Percentiles rank a stretch among this genome's conserved stretches.
These are phyloP conservation scores for Anoplopoma fimbria DNA, from an alignment of 2,113 vertebrate genomes.

Conservation along the genomic window DNA sequence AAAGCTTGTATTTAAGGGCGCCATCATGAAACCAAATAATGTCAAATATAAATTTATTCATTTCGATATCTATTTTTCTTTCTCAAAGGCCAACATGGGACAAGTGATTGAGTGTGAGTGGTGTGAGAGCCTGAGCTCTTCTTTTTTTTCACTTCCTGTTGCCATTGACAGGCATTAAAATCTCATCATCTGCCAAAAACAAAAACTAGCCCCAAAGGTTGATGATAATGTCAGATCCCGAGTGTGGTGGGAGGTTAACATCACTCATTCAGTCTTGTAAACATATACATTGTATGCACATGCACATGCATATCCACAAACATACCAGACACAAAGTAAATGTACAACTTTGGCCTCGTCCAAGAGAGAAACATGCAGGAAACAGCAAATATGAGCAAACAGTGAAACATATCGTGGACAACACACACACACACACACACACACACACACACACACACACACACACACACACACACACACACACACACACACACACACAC, in stretches of 20 bases:
- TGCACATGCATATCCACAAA: not conserved
- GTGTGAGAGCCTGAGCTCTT: no score
- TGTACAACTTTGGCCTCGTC: not conserved
- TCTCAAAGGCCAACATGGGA: no score
- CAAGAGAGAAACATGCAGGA: not conserved
- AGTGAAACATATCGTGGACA: not conserved
- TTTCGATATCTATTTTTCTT: no score
- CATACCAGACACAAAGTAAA: not conserved
- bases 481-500: constrained; percentile 9
- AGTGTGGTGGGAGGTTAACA: constrained; percentile 44
- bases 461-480: not conserved
- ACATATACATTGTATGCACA: not conserved
- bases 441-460: not conserved
- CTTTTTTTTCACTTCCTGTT: constrained; percentile 7
- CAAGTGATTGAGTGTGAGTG: not conserved
- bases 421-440: not conserved
- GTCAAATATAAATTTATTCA: no score
- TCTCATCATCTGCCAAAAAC: constrained; percentile 64
- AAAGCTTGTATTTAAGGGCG: no score
- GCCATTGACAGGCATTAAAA: constrained; percentile 52
- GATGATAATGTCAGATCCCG: not conserved
- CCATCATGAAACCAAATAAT: no score
- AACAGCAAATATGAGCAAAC: not conserved
- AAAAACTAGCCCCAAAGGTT: constrained; percentile 63
- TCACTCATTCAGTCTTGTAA: constrained; percentile 5